Conservation (phyloP, 2,113 vertebrate genomes). For the Mustela nigripes region DNA sequence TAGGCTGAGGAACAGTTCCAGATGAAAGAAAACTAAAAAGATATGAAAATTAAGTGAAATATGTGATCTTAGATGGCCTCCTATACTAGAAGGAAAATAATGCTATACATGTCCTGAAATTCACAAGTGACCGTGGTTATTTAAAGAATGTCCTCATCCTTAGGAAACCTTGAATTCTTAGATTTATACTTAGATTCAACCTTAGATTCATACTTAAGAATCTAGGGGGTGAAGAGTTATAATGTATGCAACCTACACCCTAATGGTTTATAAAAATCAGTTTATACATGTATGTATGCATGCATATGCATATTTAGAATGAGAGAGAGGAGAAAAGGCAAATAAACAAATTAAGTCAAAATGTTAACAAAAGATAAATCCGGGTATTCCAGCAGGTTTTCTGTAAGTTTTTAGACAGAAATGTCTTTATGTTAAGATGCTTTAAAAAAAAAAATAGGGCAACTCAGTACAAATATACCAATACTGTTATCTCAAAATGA, state of each 20-base stretch:
- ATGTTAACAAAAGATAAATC: background rate
- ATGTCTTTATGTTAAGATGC: background rate
- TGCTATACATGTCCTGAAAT: background rate
- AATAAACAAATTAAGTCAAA: background rate
- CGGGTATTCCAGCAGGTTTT: background rate
- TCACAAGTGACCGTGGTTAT: background rate
- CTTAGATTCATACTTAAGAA: background rate
- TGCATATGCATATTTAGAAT: background rate
- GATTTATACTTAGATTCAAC: no score
- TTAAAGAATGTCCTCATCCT: background rate
- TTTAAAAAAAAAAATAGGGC: background rate
- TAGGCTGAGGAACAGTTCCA: background rate
- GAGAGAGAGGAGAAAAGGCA: background rate
- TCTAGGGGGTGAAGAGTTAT: background rate
- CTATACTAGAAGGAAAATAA: background rate
- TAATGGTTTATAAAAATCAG: background rate
- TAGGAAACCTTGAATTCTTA: background rate
- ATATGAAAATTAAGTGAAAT: conserved; percentile 31
- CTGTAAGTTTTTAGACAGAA: background rate
- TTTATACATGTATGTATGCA: background rate
- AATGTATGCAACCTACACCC: background rate
- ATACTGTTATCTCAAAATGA: background rate
- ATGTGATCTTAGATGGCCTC: background rate
- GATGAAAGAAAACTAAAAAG: conserved; percentile 32
- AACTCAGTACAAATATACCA: background rate